A percentile compares a stretch with the other conserved stretches of the same genome.
Evolutionary conservation across 2,113 vertebrate genomes (phyloP).

Genomic region (Gavialis gangeticus): DNA sequence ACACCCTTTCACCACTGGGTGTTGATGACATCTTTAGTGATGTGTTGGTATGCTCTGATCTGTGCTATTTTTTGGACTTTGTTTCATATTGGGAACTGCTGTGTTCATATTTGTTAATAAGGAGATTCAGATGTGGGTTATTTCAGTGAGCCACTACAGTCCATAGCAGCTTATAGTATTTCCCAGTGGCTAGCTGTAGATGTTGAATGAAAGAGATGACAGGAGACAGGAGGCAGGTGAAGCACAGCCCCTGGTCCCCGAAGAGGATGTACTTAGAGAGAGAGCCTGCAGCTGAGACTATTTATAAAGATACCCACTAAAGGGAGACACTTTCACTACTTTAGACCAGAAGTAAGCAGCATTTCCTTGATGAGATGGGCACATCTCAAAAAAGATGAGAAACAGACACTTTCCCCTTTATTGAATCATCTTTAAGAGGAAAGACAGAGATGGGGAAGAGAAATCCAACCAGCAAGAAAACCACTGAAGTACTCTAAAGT

Average conservation of each 20-base stretch:
- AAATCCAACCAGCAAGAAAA: not conserved
- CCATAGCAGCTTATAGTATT: not conserved
- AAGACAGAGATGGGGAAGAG: not conserved
- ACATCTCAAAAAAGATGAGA: not conserved
- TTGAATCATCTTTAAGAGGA: not conserved
- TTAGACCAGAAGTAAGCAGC: no score
- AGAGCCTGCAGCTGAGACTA: no score
- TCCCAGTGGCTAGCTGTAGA: not conserved
- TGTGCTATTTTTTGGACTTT: not conserved
- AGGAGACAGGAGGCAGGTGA: not conserved
- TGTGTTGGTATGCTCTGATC: no score
- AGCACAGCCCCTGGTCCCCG: no score
- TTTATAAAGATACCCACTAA: no score
- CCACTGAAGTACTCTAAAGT: not conserved
- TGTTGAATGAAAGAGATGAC: not conserved
- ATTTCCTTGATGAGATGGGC: no score
- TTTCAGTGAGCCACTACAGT: not conserved
- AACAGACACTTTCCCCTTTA: not conserved
- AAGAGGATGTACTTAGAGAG: no score
- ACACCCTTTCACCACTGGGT: no score
- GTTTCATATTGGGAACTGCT: not conserved
- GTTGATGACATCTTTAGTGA: no score
- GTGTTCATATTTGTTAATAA: not conserved
- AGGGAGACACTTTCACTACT: no score
- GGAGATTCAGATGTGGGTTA: not conserved